phyloP scores from a whole-genome alignment of 2,888 invertebrate species.

The Orthosia gracilis region DNA sequence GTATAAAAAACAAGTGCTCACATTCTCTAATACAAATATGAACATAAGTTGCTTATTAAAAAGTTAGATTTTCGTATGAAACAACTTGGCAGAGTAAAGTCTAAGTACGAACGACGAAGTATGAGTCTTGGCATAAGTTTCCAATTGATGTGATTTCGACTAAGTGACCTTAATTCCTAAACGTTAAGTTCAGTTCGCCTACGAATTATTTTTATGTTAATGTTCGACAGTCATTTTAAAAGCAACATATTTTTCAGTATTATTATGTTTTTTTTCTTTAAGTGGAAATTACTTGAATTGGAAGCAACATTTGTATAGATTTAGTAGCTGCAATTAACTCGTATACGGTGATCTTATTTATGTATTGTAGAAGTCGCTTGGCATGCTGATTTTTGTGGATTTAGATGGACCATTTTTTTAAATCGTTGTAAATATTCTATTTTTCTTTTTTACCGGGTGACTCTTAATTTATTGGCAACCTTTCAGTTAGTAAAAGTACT shows the following conservation, averaged over 20 bases:
- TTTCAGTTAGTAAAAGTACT: background rate
- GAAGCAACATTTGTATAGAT: slow-evolving; percentile 15
- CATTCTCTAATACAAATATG: background rate
- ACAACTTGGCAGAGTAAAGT: background rate
- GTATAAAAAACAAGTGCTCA: background rate
- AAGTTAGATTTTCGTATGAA: slow-evolving; percentile 1
- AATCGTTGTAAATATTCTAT: background rate
- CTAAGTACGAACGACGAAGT: background rate
- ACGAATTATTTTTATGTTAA: too few relatives aligned
- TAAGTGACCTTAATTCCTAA: background rate
- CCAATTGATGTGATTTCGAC: slow-evolving; percentile 30
- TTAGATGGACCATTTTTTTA: background rate
- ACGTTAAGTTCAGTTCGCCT: background rate
- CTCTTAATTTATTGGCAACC: background rate
- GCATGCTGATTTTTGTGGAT: slow-evolving; percentile 30
- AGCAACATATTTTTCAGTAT: background rate
- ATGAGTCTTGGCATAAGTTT: slow-evolving; percentile 4
- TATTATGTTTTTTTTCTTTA: background rate
- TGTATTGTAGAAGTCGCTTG: slow-evolving; percentile 18
- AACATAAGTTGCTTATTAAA: background rate
- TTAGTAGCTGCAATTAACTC: slow-evolving; percentile 34
- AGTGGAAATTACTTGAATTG: slow-evolving; percentile 28
- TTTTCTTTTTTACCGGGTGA: background rate
- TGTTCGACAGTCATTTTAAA: background rate
- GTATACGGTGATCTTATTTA: slow-evolving; percentile 16